These are phyloP conservation scores for Nephrotoma appendiculata DNA, from an alignment of 2,888 invertebrate genomes.

Conservation along the genomic window DNA sequence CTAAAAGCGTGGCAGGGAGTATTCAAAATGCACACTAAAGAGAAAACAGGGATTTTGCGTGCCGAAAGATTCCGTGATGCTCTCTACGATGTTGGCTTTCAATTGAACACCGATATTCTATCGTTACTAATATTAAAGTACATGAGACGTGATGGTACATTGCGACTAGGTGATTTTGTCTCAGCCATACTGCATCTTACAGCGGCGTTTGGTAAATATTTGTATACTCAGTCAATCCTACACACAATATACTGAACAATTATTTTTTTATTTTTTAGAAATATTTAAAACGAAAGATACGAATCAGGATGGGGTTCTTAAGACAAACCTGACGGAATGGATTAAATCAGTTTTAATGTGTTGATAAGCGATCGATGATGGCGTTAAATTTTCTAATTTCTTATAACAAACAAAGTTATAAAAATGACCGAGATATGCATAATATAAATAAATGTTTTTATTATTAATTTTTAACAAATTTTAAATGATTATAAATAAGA, in stretches of 20 bases:
- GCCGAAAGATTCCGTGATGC: constrained; percentile 77
- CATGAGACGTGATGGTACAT: constrained; percentile 84
- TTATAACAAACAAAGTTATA: not conserved
- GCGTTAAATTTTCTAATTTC: not conserved
- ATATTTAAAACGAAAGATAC: constrained; percentile 66
- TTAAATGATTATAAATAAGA: not conserved
- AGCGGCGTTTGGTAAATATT: constrained; percentile 66
- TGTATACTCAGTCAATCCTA: not conserved
- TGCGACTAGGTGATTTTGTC: constrained; percentile 84
- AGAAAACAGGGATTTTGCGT: constrained; percentile 77
- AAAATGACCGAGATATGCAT: not conserved
- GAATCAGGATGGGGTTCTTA: constrained; percentile 64
- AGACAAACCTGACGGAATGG: constrained; percentile 58
- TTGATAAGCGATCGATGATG: not conserved
- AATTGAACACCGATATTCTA: constrained; percentile 69
- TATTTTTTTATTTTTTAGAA: constrained; percentile 31
- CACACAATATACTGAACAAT: not conserved
- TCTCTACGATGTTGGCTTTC: constrained; percentile 74
- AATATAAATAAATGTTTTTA: not conserved
- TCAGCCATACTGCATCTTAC: constrained; percentile 78
- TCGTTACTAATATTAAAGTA: constrained; percentile 70
- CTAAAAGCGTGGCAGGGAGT: constrained; percentile 82
- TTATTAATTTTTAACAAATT: not conserved
- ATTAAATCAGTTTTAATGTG: constrained; percentile 9
- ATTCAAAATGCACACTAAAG: constrained; percentile 79